Evolutionary conservation across 2,888 invertebrate species (phyloP).

Genomic region (Caenorhabditis zanzibari): DNA sequence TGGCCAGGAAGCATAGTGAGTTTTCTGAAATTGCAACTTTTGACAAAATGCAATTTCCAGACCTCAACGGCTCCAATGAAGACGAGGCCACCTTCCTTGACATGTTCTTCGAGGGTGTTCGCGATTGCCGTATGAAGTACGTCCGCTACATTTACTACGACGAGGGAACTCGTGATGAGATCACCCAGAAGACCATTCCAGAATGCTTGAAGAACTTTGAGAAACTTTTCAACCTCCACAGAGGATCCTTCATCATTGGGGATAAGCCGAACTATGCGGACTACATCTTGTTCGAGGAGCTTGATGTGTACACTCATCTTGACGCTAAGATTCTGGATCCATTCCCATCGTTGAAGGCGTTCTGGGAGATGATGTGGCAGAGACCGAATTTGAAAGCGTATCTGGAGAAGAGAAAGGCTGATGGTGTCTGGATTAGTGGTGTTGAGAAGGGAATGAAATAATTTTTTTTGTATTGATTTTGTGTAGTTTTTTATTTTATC

Average conservation of each 20-base stretch:
- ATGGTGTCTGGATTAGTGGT: not conserved
- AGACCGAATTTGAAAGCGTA: constrained; percentile 48
- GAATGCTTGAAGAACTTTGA: constrained; percentile 25
- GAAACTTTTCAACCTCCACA: constrained; percentile 23
- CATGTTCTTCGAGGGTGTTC: constrained; percentile 50
- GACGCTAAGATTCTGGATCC: constrained; percentile 21
- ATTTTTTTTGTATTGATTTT: not conserved
- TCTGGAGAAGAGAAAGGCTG: constrained; percentile 17
- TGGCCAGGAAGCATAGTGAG: constrained; percentile 41
- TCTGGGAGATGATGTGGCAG: constrained; percentile 38
- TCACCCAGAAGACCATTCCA: constrained; percentile 36
- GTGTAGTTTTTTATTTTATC: too few relatives aligned
- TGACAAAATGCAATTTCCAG: constrained; percentile 13
- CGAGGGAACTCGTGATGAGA: constrained; percentile 24
- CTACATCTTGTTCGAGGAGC: constrained; percentile 49
- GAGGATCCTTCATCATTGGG: constrained; percentile 40
- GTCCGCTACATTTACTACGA: constrained; percentile 11
- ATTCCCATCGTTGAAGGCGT: constrained; percentile 44
- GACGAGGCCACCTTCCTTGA: constrained; percentile 37
- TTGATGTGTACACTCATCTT: constrained; percentile 40
- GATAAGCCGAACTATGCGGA: constrained; percentile 41
- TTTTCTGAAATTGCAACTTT: too few relatives aligned
- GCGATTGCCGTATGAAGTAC: constrained; percentile 32
- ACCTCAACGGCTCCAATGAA: constrained; percentile 44
- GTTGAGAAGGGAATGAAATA: not conserved